Evolutionary conservation across 2,888 invertebrate genomes (phyloP), one percentile per base, ranked within the genome.

Genomic region (Odontocolon sp.): DNA sequence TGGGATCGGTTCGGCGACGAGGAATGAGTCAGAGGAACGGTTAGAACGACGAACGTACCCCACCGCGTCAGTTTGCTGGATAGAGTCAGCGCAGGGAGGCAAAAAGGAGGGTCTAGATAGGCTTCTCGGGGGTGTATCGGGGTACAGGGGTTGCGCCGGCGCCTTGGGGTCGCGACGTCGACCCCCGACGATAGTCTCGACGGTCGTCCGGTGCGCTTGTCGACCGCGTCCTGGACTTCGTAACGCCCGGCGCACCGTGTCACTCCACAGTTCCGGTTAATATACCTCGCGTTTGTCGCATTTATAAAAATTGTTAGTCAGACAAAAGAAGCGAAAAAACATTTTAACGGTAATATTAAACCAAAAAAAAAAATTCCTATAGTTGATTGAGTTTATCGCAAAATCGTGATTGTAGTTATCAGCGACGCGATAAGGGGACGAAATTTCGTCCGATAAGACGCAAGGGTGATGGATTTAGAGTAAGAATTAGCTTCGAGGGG

Each of bases 31-130:
- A 75, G 59, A 74, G 40, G 38, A 61, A 54, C 14, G 40, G 33
- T 16, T 8, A 40, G 52, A 36, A 92, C 92, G 42, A 92, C 92
- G 21, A 93, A 18, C 57, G 36, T 31, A 31, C 31, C n/a, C 40
- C 50, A 18, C 88, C 93, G 93, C 86, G 93, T 87, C 31, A 16
- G 33, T n/a, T 45, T 59, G 57, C 52, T 54, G 63, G 45, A 11
- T 36, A 59, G 54, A 67, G 33, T 59, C 40, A 66, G 64, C 36
- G 50, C 28, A 40, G 61, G 45, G 47, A 28, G 66, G 6, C 52
- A 11, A 64, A 38, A 5, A 21, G 16, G 68, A 63, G 57, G 14
- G 54, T 66, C 57, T 47, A 59, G 59, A 64, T 56, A 18, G 21
- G 52, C 38, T 42, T 23, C 40, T 40, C n/a, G 36, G 31, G 4